These are phyloP conservation scores for Cyclopterus lumpus DNA, from an alignment of 2,797 vertebrate species.

Conservation along the genomic window DNA sequence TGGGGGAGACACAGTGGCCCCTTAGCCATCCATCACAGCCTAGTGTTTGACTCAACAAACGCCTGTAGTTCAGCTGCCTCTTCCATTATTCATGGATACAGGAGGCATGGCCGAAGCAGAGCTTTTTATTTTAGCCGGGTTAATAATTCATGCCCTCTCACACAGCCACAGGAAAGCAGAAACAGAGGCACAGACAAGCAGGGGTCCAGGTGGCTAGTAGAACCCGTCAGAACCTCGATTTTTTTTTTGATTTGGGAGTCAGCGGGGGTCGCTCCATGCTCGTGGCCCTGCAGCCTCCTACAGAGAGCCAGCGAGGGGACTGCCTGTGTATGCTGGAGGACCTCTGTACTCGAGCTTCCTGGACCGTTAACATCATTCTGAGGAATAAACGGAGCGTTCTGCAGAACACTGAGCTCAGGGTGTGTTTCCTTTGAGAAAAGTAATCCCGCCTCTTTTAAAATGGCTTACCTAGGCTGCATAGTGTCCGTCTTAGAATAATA, in stretches of 20 bases:
- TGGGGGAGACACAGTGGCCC: conserved; percentile 59
- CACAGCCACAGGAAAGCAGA: conserved; percentile 77
- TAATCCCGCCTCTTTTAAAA: neutral
- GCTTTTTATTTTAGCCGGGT: conserved; percentile 87
- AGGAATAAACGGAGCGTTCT: conserved; percentile 40
- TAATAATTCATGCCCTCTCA: conserved; percentile 87
- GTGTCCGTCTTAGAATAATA: neutral
- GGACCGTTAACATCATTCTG: conserved; percentile 55
- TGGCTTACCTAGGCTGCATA: too few relatives aligned
- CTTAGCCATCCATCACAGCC: conserved; percentile 79
- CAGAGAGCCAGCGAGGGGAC: conserved; percentile 51
- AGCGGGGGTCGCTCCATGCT: conserved; percentile 61
- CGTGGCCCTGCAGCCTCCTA: conserved; percentile 54
- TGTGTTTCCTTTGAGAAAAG: neutral
- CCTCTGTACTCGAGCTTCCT: conserved; percentile 48
- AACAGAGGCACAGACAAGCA: conserved; percentile 72
- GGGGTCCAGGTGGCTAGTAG: conserved; percentile 75
- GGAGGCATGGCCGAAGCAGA: conserved; percentile 80
- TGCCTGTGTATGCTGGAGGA: conserved; percentile 49
- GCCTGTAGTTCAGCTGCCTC: conserved; percentile 81
- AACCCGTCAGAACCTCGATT: conserved; percentile 70
- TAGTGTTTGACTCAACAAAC: conserved; percentile 85
- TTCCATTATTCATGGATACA: conserved; percentile 86
- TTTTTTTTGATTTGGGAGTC: conserved; percentile 76
- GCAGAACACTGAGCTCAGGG: conserved; percentile 35